Evolutionary conservation across 2,797 vertebrate genomes (phyloP), one percentile per base, ranked within the genome.

Genomic region (Oreortyx pictus): DNA sequence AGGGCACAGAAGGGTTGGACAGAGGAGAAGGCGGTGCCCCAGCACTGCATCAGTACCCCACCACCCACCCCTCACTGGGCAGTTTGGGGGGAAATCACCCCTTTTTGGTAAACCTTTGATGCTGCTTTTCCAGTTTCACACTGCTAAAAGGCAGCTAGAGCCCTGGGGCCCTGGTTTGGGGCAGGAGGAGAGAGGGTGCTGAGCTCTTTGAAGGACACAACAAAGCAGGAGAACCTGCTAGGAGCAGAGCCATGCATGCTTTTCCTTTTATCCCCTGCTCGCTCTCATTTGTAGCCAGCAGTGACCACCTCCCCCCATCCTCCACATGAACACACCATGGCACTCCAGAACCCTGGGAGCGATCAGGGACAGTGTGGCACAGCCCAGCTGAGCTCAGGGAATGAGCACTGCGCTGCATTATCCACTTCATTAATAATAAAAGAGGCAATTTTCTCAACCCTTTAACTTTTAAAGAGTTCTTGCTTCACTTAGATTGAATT

Each of bases 381-480:
- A 43, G 61, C 61, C 39, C 19, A 29, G 61, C 61, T 14, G 61
- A 43, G 61, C 18, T 14, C 2, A 7, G 43, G 56, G 43, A 72
- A 49, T 0, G 4, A 87, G 79, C 9, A 1, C 22, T n/a, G 70
- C 56, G 37, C 54, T 25, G 66, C 82, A 70, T 94, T 95, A 95
- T 66, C 86, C 79, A 57, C 82, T 88, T 94, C 24, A 94, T 95
- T 70, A 96, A 96, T 96, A 94, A 96, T 96, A 35, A 68, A 96
- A 92, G 79, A 94, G 82, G 82, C 86, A 86, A 96, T 96, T 96
- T 96, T 92, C 95, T 94, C 90, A 92, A 90, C 31, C 70, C 56
- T 93, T 96, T 96, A 94, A 96, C 66, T 94, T 96, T 94, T 94
- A 95, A 95, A 94, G 93, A 89, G 66, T 70, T 94, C 73, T 70